Conservation (phyloP, 2,888 invertebrate species). For the Ischnus inquisitorius region DNA sequence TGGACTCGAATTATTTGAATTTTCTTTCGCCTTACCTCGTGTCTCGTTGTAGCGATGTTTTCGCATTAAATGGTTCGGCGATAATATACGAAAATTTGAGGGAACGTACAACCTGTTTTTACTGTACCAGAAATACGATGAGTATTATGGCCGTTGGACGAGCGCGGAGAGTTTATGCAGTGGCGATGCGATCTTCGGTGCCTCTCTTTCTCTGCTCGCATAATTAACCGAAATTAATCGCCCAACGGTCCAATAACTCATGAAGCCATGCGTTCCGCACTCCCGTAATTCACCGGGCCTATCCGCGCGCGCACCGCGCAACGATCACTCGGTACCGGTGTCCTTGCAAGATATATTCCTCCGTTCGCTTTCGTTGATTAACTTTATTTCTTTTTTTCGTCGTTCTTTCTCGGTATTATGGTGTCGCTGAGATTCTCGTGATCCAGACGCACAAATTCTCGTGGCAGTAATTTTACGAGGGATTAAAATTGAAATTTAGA, state of each 20-base stretch:
- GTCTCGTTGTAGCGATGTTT: neutral
- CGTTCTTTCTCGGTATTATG: neutral
- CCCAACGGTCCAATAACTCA: conserved; percentile 40
- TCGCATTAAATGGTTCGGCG: neutral
- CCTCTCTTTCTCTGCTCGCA: conserved; percentile 25
- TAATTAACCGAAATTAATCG: conserved; percentile 50
- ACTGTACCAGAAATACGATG: neutral
- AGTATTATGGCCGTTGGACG: neutral
- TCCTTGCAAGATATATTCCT: conserved; percentile 35
- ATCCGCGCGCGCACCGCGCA: conserved; percentile 31
- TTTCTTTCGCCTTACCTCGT: neutral
- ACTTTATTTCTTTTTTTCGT: neutral
- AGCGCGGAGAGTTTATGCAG: neutral
- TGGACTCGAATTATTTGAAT: neutral
- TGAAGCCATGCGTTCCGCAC: conserved; percentile 16
- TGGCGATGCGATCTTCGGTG: neutral
- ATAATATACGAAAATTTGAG: neutral
- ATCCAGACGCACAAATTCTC: neutral
- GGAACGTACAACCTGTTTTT: neutral
- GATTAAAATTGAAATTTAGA: neutral
- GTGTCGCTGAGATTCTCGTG: neutral
- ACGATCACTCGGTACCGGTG: conserved; percentile 20
- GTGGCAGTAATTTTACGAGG: neutral
- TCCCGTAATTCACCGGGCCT: conserved; percentile 34
- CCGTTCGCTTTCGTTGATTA: conserved; percentile 1